Conservation (phyloP, 1,140 invertebrate genomes). For the Latrodectus geometricus region DNA sequence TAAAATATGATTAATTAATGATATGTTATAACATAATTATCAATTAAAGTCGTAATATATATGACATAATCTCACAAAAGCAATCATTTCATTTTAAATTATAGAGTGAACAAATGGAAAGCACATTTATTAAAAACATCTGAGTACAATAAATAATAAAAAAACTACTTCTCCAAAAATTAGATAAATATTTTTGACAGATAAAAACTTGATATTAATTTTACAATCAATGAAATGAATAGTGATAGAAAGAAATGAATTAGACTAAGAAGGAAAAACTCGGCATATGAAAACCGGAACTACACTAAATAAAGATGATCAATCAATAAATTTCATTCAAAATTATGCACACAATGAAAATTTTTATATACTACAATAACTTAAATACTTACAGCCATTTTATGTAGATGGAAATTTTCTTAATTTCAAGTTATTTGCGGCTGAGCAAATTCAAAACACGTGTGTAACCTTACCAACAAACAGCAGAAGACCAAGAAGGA, state of each 20-base stretch:
- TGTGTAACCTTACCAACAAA: not conserved
- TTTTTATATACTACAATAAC: not conserved
- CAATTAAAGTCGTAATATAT: no score
- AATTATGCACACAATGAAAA: not conserved
- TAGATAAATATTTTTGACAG: no score
- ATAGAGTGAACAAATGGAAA: no score
- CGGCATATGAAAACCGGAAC: not conserved
- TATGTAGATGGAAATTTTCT: not conserved
- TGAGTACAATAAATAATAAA: no score
- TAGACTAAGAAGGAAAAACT: not conserved
- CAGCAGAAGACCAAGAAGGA: slow-evolving; percentile 2
- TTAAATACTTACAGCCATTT: slow-evolving; percentile 21
- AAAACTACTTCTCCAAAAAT: no score
- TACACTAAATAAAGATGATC: not conserved
- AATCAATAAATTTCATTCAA: not conserved
- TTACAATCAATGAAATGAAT: no score
- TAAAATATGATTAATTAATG: no score
- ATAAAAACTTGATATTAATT: no score
- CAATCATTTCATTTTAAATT: no score
- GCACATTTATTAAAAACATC: no score
- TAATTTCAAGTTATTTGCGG: not conserved
- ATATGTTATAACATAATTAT: no score
- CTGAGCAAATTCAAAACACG: not conserved
- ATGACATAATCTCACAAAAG: no score
- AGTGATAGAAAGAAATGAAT: not conserved